phyloP scores from a whole-genome alignment of 2,888 invertebrate species.

The Hypercompe scribonia region DNA sequence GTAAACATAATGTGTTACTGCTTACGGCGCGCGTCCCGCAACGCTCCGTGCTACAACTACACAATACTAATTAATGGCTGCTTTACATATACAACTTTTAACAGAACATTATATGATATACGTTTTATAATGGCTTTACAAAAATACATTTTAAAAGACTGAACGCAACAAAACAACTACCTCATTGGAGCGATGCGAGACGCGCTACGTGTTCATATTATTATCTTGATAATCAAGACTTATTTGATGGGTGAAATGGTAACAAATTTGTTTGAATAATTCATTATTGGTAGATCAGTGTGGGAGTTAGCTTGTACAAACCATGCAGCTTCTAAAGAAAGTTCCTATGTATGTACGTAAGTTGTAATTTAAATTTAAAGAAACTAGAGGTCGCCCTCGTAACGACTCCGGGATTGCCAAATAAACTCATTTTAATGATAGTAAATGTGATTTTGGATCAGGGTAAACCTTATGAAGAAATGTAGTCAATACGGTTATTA shows the following conservation, averaged over 20 bases:
- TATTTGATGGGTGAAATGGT: constrained; percentile 73
- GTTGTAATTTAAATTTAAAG: constrained; percentile 82
- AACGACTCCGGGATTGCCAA: constrained; percentile 67
- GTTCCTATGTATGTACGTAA: constrained; percentile 87
- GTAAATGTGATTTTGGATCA: constrained; percentile 77
- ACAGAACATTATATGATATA: constrained; percentile 44
- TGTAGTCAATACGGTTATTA: constrained; percentile 41
- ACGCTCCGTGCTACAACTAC: constrained; percentile 53
- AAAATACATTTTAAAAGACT: constrained; percentile 47
- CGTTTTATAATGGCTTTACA: constrained; percentile 50
- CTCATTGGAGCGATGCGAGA: constrained; percentile 55
- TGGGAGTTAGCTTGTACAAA: constrained; percentile 86
- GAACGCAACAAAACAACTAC: constrained; percentile 38
- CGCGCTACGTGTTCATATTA: constrained; percentile 59
- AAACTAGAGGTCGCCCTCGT: constrained; percentile 77
- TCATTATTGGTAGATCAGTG: constrained; percentile 85
- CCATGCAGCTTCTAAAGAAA: constrained; percentile 87
- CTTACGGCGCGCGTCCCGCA: constrained; percentile 57
- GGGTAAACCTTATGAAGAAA: constrained; percentile 73
- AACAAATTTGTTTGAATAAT: constrained; percentile 78
- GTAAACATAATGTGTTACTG: constrained; percentile 78
- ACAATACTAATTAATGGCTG: constrained; percentile 35
- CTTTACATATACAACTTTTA: constrained; percentile 47
- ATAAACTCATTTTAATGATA: constrained; percentile 65
- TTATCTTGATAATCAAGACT: constrained; percentile 76